Evolutionary conservation across 2,113 vertebrate genomes (phyloP).

Genomic region (Pogonocichla stellata): DNA sequence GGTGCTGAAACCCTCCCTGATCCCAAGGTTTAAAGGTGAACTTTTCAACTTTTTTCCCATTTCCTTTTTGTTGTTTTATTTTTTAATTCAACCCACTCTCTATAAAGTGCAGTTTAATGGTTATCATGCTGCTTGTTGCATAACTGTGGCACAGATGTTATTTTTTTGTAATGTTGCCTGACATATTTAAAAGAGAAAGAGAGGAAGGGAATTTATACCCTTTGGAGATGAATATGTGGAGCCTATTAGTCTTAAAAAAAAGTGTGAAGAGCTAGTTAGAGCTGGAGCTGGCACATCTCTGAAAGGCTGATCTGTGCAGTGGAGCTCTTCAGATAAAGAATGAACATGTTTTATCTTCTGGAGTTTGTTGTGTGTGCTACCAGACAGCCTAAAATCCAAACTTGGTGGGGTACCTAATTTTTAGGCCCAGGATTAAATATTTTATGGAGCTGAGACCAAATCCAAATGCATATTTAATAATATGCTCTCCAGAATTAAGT

Average conservation of each 20-base stretch:
- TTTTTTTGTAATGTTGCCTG: constrained; percentile 38
- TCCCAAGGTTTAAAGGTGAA: background rate
- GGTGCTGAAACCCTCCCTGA: background rate
- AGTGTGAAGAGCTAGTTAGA: constrained; percentile 58
- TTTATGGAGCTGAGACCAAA: background rate
- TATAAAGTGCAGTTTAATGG: background rate
- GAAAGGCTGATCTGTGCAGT: constrained; percentile 3
- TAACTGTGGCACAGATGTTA: constrained; percentile 47
- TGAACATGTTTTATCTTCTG: background rate
- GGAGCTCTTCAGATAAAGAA: constrained; percentile 2
- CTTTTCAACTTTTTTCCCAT: background rate
- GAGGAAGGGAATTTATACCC: constrained; percentile 34
- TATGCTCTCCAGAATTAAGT: background rate
- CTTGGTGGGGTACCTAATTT: background rate
- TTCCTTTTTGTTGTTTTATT: background rate
- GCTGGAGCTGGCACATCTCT: constrained; percentile 6
- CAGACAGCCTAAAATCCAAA: background rate
- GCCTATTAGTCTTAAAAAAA: constrained; percentile 55
- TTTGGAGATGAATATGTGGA: constrained; percentile 44
- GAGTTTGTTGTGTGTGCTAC: background rate
- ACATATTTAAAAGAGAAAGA: constrained; percentile 19
- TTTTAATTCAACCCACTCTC: background rate
- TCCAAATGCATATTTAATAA: background rate
- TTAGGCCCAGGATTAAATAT: background rate
- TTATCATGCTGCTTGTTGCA: constrained; percentile 4